Evolutionary conservation across 37 sponge, comb jelly and placozoan genomes (phyloP).

Genomic region (Trichoplax adhaerens): DNA sequence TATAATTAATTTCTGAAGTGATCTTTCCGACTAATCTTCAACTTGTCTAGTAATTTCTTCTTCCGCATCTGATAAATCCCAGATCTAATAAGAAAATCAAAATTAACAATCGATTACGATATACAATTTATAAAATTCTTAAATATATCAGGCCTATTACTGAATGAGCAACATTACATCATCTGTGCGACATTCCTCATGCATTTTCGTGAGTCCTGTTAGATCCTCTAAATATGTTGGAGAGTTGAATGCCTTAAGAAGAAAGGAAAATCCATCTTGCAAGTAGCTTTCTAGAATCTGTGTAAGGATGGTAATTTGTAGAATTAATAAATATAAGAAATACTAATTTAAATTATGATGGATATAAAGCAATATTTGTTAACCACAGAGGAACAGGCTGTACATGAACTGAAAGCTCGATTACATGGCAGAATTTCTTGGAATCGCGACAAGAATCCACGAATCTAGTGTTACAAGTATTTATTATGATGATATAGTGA

Average conservation of each 20-base stretch:
- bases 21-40: too few species aligned
- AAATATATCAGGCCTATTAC: too few species aligned
- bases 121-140: too few species aligned
- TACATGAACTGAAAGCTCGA: constrained; percentile 65
- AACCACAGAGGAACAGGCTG: constrained; percentile 63
- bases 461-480: constrained; percentile 28
- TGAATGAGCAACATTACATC: constrained; percentile 6
- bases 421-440: constrained; percentile 68
- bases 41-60: too few species aligned
- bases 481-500: too few species aligned
- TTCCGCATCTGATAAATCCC: too few species aligned
- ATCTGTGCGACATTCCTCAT: constrained; percentile 41
- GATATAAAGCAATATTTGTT: background rate
- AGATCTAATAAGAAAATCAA: too few species aligned
- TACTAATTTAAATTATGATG: background rate
- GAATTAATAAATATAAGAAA: background rate
- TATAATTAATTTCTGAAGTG: too few species aligned
- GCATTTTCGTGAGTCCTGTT: constrained; percentile 70
- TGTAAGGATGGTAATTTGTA: background rate
- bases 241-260: constrained; percentile 82
- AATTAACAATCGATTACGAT: too few species aligned
- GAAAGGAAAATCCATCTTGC: constrained; percentile 63
- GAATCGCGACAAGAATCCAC: constrained; percentile 86
- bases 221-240: constrained; percentile 76
- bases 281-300: constrained; percentile 42